Evolutionary conservation across 2,113 vertebrate species (phyloP).

Genomic region (Mastomys natalensis): DNA sequence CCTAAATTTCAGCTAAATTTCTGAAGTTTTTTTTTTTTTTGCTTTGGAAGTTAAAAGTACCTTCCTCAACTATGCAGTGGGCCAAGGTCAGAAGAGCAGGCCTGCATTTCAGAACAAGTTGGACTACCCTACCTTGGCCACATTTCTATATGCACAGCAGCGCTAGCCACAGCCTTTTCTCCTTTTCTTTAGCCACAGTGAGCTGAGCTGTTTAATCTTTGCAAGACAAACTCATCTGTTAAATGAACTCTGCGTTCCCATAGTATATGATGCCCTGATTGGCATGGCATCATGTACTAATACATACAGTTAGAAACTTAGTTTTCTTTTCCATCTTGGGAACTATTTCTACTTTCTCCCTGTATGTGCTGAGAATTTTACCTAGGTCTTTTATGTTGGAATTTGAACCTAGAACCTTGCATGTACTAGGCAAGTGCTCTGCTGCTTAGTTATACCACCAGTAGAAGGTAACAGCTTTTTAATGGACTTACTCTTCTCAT

Average conservation of each 20-base stretch:
- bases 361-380: not conserved
- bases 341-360: not conserved
- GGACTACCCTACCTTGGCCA: not conserved
- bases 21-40: not conserved
- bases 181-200: not conserved
- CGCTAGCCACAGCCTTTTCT: not conserved
- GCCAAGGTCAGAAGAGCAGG: not conserved
- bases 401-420: not conserved
- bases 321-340: too few species aligned
- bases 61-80: not conserved
- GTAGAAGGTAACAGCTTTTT: not conserved
- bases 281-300: not conserved
- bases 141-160: not conserved
- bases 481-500: not conserved
- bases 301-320: not conserved
- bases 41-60: not conserved
- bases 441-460: not conserved
- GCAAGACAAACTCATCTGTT: constrained; percentile 36
- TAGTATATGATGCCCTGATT: not conserved
- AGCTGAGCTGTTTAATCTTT: not conserved
- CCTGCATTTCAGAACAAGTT: not conserved
- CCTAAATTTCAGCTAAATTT: not conserved
- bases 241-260: not conserved
- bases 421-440: not conserved
- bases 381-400: not conserved